A percentile compares a stretch with the other conserved stretches of the same genome.
Conservation (phyloP, 2,797 vertebrate species). For the Falco berigora region DNA sequence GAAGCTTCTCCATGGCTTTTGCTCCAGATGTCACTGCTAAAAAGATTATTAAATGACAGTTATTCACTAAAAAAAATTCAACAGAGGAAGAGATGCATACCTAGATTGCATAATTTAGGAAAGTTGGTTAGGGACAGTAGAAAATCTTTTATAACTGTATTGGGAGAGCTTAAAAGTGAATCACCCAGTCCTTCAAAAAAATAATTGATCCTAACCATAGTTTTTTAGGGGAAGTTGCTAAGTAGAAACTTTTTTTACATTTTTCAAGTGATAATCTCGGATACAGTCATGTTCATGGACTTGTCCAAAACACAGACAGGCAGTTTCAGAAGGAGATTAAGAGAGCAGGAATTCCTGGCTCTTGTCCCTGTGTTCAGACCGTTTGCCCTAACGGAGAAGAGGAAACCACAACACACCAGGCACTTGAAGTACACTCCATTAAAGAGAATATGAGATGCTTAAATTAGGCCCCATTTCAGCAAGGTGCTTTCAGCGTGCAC, state of each 20-base stretch:
- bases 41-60: neutral
- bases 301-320: neutral
- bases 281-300: neutral
- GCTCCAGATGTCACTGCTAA: neutral
- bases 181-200: neutral
- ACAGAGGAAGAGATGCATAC: neutral
- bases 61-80: neutral
- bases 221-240: neutral
- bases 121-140: neutral
- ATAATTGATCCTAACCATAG: neutral
- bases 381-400: neutral
- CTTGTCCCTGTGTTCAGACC: neutral
- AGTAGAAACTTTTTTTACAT: neutral
- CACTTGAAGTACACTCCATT: constrained; percentile 1
- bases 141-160: neutral
- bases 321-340: neutral
- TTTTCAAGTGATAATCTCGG: constrained; percentile 1
- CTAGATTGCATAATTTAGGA: neutral
- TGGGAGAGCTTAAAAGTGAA: neutral
- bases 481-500: constrained; percentile 24
- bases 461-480: neutral
- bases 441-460: neutral
- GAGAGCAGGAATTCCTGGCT: constrained; percentile 30
- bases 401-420: constrained; percentile 48
- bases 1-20: neutral